Conservation (phyloP, 2,113 vertebrate genomes). For the Psophia crepitans region DNA sequence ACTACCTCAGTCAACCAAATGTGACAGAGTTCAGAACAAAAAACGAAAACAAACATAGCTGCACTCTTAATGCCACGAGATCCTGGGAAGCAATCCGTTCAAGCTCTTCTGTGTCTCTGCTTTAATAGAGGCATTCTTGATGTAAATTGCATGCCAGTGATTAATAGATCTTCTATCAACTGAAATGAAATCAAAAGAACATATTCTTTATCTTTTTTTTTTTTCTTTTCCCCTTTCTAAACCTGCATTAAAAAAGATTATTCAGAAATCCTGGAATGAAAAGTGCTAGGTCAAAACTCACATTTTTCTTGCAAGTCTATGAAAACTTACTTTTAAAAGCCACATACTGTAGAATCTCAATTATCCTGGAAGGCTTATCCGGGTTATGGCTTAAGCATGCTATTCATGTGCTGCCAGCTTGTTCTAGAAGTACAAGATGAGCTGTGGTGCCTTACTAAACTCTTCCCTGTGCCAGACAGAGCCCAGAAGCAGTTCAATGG, state of each 20-base stretch:
- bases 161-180: constrained; percentile 29
- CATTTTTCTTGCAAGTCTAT: constrained; percentile 15
- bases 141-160: background rate
- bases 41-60: background rate
- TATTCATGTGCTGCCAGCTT: background rate
- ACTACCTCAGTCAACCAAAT: background rate
- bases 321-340: constrained; percentile 28
- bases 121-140: background rate
- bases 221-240: background rate
- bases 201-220: background rate
- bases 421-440: background rate
- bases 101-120: background rate
- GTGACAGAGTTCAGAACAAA: background rate
- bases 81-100: background rate
- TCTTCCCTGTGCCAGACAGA: background rate
- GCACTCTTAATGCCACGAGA: background rate
- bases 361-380: background rate
- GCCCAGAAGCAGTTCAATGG: background rate
- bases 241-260: constrained; percentile 20
- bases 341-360: constrained; percentile 1
- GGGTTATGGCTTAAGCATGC: background rate
- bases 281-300: constrained; percentile 37
- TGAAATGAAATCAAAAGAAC: constrained; percentile 32
- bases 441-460: background rate
- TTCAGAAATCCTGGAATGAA: constrained; percentile 8